A percentile compares a stretch with the other conserved stretches of the same genome.
Conservation (phyloP, 2,113 vertebrate genomes). For the Perca fluviatilis region DNA sequence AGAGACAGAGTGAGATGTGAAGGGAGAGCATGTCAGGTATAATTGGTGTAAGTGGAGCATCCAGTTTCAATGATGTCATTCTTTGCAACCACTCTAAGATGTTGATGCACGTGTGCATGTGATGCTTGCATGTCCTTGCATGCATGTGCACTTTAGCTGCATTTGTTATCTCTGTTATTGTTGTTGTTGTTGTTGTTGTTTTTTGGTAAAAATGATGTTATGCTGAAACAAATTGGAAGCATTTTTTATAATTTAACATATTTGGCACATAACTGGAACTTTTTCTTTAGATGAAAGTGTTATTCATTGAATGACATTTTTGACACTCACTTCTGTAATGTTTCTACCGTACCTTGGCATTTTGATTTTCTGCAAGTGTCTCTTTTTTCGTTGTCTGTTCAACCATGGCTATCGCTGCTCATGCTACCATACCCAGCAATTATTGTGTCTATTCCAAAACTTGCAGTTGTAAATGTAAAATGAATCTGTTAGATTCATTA, state of each 20-base stretch:
- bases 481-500: neutral
- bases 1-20: conserved; percentile 38
- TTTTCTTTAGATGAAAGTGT: neutral
- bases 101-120: conserved; percentile 17
- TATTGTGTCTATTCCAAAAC: neutral
- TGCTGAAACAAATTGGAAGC: neutral
- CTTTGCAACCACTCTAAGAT: conserved; percentile 46
- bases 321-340: neutral
- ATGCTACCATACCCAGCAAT: neutral
- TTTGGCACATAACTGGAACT: neutral
- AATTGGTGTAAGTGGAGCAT: conserved; percentile 76
- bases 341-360: neutral
- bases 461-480: neutral
- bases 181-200: no score
- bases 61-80: conserved; percentile 81
- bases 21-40: conserved; percentile 64
- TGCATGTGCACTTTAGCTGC: neutral
- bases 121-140: conserved; percentile 3
- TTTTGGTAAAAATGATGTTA: no score
- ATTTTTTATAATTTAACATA: neutral
- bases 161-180: neutral
- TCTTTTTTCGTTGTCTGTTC: neutral
- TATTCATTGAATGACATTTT: neutral
- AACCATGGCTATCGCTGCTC: conserved; percentile 4
- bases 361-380: neutral